Evolutionary conservation across 2,888 invertebrate species (phyloP), one percentile per base, ranked within the genome.

Genomic region (Subacronicta megacephala): DNA sequence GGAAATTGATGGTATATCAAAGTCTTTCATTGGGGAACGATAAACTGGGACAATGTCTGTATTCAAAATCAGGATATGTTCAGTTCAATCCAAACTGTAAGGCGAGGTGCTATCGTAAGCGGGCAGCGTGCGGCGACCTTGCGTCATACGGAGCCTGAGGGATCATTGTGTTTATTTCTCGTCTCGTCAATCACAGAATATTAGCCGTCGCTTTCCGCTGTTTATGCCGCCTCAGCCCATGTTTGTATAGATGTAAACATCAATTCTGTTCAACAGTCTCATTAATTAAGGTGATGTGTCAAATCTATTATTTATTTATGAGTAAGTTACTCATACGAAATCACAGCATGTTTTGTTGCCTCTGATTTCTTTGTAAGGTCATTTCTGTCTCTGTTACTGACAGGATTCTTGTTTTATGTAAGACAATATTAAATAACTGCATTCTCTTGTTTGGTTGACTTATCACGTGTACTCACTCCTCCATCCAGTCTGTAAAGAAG

Each of bases 391-490:
- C 81, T 73, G 17, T 43, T 64, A 37, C 75, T 78, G 81, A 70
- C 77, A 64, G 51, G 55, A 74, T 74, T 64, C 72, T 62, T 68
- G 64, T 75, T 71, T n/a, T 71, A 77, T 74, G 67, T 72, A 75
- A 70, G 75, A 80, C 73, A 76, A 47, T 81, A 81, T 81, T 72
- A 83, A 83, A 74, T 80, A 78, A 76, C 75, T 77, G 82, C 76
- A 79, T 82, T 81, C 79, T 85, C 80, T 77, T 72, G 75, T 83
- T 81, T 78, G 81, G 83, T 87, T 88, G 88, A 92, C 95, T 95
- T 96, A 97, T 98, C 98, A 98, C 97, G 98, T 97, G 94, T 98
- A 98, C 94, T 98, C 98, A 85, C 97, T 97, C 94, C 98, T 96
- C 98, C 98, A 98, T 85, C 98, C 97, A 91, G 97, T 96, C 98